Evolutionary conservation across 2,113 vertebrate genomes (phyloP), one percentile per base, ranked within the genome.

Genomic region (Planiliza haematocheilus): DNA sequence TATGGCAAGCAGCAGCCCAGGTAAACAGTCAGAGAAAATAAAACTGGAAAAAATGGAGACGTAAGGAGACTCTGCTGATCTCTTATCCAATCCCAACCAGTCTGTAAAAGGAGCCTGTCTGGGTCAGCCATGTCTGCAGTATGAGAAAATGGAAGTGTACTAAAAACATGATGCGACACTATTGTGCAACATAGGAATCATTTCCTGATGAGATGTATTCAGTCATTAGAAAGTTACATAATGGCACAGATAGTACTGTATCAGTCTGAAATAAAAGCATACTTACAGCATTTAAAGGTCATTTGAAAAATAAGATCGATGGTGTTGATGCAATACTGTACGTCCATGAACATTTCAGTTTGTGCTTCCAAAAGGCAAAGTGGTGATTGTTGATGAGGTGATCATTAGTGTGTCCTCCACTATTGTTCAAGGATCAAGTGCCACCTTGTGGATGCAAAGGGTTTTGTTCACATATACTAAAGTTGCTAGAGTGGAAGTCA

Each of bases 1-100:
- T 94, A 97, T 0, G 96, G 96, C 43, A 95, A 82, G 78, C 95
- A 97, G 88, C 94, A 96, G 63, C 83, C 60, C 77, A 95, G 38
- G 82, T 97, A 95, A 9, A 93, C 88, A 8, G 80, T 66, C 65
- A 97, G 92, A 8, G 94, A 94, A 86, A 96, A 97, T 18, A 94
- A n/a, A 24, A 88, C 93, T 1, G 95, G 95, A 8, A 97, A 97
- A 77, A 94, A 92, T 0, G 95, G 95, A 10, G 96, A 97, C 42
- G 59, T 88, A 4, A 92, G 20, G 43, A 89, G 13, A 0, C 80
- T 13, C 42, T 94, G 90, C 9, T 77, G 69, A 0, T 79, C 70
- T 6, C 52, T 74, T 43, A 96, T 2, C 1, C 69, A 65, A 83
- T 96, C 93, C 96, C 96, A 97, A 0, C 93, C n/a, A 2, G 79